Percentiles rank a stretch among this genome's conserved stretches.
These are phyloP conservation scores for Chrysolina americana DNA, from an alignment of 2,888 invertebrate genomes.

Conservation along the genomic window DNA sequence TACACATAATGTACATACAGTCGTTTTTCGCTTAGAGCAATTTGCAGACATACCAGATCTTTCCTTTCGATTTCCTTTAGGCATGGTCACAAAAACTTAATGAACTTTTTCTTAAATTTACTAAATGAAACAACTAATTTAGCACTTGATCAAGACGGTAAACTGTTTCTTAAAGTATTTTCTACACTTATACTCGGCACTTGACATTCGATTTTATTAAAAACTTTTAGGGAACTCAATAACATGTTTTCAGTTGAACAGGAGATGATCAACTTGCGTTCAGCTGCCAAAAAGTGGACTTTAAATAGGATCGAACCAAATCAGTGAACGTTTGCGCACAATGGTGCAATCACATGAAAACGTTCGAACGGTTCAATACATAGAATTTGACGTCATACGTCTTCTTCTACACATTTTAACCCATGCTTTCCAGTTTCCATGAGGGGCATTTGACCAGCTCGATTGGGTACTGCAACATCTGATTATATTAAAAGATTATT, in stretches of 20 bases:
- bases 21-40: slow-evolving; percentile 25
- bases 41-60: slow-evolving; percentile 76
- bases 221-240: slow-evolving; percentile 81
- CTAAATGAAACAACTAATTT: slow-evolving; percentile 73
- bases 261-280: slow-evolving; percentile 61
- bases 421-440: too few species aligned
- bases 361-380: slow-evolving; percentile 37
- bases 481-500: too few species aligned
- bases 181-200: slow-evolving; percentile 79
- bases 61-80: slow-evolving; percentile 84
- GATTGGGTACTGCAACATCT: too few species aligned
- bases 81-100: slow-evolving; percentile 74
- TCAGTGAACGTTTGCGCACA: slow-evolving; percentile 35
- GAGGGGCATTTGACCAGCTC: too few species aligned
- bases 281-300: slow-evolving; percentile 29
- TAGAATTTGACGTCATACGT: background rate
- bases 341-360: slow-evolving; percentile 23
- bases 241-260: slow-evolving; percentile 76
- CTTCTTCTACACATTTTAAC: background rate
- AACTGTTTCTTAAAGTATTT: slow-evolving; percentile 82
- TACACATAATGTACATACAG: slow-evolving; percentile 38
- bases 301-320: slow-evolving; percentile 19
- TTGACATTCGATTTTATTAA: slow-evolving; percentile 81
- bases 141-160: slow-evolving; percentile 85
- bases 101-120: slow-evolving; percentile 69